Percentiles rank a stretch among this genome's conserved stretches.
These are phyloP conservation scores for Bujurquina vittata DNA, from an alignment of 2,113 vertebrate species.

Conservation along the genomic window DNA sequence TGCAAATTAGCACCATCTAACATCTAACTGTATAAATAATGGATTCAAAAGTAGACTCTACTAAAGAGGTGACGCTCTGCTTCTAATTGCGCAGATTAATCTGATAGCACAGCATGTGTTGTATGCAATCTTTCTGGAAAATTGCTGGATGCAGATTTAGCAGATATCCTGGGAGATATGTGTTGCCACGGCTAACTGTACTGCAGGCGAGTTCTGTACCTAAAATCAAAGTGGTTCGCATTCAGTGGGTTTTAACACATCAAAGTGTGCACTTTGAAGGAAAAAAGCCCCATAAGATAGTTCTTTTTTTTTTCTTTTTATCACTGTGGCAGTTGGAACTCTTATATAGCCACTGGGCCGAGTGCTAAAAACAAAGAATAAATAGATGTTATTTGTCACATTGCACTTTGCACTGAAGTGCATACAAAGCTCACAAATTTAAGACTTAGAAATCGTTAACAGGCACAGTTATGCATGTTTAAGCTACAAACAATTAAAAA, in stretches of 20 bases:
- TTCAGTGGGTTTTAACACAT: constrained; percentile 49
- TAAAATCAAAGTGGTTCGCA: constrained; percentile 55
- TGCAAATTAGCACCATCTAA: constrained; percentile 64
- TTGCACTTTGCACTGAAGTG: background rate
- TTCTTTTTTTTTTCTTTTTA: constrained; percentile 9
- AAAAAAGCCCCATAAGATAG: background rate
- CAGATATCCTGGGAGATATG: constrained; percentile 62
- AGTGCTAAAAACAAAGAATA: constrained; percentile 14
- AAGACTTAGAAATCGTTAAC: background rate
- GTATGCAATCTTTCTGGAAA: constrained; percentile 67
- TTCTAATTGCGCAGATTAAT: constrained; percentile 60
- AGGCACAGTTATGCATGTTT: constrained; percentile 3
- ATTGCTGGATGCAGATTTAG: constrained; percentile 58
- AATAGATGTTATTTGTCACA: background rate
- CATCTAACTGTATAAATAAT: constrained; percentile 73
- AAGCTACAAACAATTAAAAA: constrained; percentile 19
- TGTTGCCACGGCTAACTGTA: constrained; percentile 41
- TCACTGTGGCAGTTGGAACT: constrained; percentile 17
- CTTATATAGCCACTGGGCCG: constrained; percentile 16
- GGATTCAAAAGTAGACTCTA: constrained; percentile 61
- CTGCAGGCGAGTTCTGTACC: constrained; percentile 49
- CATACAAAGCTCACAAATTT: background rate
- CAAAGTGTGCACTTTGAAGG: constrained; percentile 50
- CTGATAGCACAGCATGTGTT: constrained; percentile 37
- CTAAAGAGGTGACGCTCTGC: constrained; percentile 37